These are phyloP conservation scores for Enteromius unitaeniatus DNA, from an alignment of 2,797 vertebrate species.

Conservation along the genomic window DNA sequence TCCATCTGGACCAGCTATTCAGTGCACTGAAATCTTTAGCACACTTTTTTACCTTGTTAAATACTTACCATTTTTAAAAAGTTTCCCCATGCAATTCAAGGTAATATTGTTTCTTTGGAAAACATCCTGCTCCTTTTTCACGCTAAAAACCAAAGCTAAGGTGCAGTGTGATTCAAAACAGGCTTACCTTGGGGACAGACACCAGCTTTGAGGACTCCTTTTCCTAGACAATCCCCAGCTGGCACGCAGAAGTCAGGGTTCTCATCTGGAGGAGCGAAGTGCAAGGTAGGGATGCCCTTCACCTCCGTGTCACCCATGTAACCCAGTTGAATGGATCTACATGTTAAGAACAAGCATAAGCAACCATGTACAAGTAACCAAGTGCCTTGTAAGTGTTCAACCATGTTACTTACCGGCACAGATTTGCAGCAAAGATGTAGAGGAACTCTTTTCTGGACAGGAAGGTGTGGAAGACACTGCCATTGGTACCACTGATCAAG, in stretches of 20 bases:
- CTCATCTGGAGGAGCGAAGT: constrained; percentile 78
- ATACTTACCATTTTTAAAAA: not conserved
- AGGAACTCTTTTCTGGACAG: constrained; percentile 81
- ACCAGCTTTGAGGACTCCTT: constrained; percentile 85
- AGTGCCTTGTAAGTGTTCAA: not conserved
- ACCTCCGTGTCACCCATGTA: constrained; percentile 81
- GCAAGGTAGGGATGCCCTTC: constrained; percentile 83
- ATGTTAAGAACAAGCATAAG: not conserved
- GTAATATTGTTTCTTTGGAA: not conserved
- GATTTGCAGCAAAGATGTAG: constrained; percentile 85
- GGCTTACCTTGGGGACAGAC: constrained; percentile 81
- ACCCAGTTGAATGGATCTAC: constrained; percentile 80
- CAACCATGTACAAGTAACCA: not conserved
- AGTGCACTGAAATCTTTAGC: not conserved
- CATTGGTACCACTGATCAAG: constrained; percentile 87
- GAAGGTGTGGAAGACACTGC: constrained; percentile 83
- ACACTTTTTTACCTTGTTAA: not conserved
- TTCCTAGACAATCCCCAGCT: constrained; percentile 79
- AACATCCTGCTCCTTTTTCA: not conserved
- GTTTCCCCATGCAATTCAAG: not conserved
- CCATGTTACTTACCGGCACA: constrained; percentile 77
- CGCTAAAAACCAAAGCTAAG: not conserved
- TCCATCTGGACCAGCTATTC: not conserved
- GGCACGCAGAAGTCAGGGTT: constrained; percentile 85
- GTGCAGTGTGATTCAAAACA: not conserved